Percentiles rank a stretch among this genome's conserved stretches.
Conservation (phyloP, 2,888 invertebrate genomes). For the Charanyca ferruginea region DNA sequence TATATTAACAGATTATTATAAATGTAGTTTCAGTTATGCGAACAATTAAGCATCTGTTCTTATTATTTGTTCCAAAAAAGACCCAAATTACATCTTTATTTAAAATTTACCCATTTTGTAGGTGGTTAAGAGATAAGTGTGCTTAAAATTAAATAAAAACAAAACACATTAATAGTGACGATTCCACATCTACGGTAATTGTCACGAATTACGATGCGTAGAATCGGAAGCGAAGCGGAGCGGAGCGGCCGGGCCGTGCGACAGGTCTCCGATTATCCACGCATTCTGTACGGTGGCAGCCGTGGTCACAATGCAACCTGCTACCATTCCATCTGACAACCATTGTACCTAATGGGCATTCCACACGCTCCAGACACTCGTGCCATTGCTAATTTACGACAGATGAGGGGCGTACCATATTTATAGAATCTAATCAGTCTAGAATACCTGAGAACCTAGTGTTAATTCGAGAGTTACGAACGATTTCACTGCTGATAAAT, state of each 20-base stretch:
- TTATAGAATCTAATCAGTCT: constrained; percentile 39
- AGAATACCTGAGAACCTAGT: constrained; percentile 26
- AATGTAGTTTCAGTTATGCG: constrained; percentile 12
- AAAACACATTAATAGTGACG: constrained; percentile 37
- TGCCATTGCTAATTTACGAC: constrained; percentile 73
- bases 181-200: constrained; percentile 59
- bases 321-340: constrained; percentile 74
- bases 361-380: constrained; percentile 76
- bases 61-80: constrained; percentile 1
- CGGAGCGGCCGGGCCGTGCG: constrained; percentile 82
- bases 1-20: not conserved
- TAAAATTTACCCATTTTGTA: not conserved
- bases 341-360: constrained; percentile 78
- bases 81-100: too few relatives aligned
- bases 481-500: not conserved
- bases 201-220: constrained; percentile 75
- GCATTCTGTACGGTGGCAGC: constrained; percentile 84
- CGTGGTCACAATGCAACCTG: constrained; percentile 59
- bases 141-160: constrained; percentile 19
- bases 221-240: constrained; percentile 69
- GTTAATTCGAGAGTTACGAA: constrained; percentile 12
- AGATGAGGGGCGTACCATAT: constrained; percentile 47
- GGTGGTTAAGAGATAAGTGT: not conserved
- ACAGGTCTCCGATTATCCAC: constrained; percentile 89
- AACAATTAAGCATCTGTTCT: not conserved